Evolutionary conservation across 2,113 vertebrate genomes (phyloP).

Genomic region (rabbit (Oryctolagus cuniculus)): mOryCun1.1 NC_091432.1:145505501-145506000

Average conservation of each 20-base stretch:
- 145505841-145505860: slow-evolving; percentile 99
- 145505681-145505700: slow-evolving; percentile 55
- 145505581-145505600: slow-evolving; percentile 59
- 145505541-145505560: slow-evolving; percentile 79
- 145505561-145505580: slow-evolving; percentile 43
- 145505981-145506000: slow-evolving; percentile 77
- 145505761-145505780: slow-evolving; percentile 99
- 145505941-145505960: slow-evolving; percentile 72
- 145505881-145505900: slow-evolving; percentile 61
- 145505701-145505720: background rate
- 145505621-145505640: slow-evolving; percentile 51
- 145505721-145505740: slow-evolving; percentile 69
- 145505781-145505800: slow-evolving; percentile 99
- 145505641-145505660: background rate
- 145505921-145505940: slow-evolving; percentile 69
- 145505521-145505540: slow-evolving; percentile 77
- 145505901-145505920: slow-evolving; percentile 71
- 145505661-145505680: background rate
- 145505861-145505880: slow-evolving; percentile 81
- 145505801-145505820: slow-evolving; percentile 99
- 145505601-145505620: slow-evolving; percentile 44
- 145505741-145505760: slow-evolving; percentile 91
- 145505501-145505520: slow-evolving; percentile 40
- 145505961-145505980: slow-evolving; percentile 71
- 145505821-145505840: slow-evolving; percentile 99